Evolutionary conservation across 2,797 vertebrate genomes (phyloP), one percentile per base, ranked within the genome.

Genomic region (Schizothorax lantsangensis): DNA sequence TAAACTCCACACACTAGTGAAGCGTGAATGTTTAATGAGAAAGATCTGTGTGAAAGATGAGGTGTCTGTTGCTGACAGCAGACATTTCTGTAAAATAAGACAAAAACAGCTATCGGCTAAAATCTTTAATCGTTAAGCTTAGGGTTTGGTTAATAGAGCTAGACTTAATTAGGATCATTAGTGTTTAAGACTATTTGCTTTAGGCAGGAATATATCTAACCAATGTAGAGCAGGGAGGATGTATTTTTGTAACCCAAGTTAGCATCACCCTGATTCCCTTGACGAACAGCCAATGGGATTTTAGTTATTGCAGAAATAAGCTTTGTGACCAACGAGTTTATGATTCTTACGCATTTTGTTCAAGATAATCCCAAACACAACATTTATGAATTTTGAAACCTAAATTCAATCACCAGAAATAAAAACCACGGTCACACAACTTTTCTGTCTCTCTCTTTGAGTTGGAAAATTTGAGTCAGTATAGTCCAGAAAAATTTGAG

Each of bases 1-100:
- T 75, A 49, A 49, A 49, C 17, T 40, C 33, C 52, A 38, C 74
- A 78, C 26, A 78, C 33, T 26, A 62, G 77, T 62, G 54, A 79
- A 59, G 77, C 77, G 8, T 62, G 23, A 79, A 17, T 15, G 36
- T 79, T 57, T 62, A 62, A 62, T 45, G 81, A 45, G n/a, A 14
- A 23, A 15, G 52, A 49, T 64, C 54, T 38, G 40, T 38, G 40
- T 45, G 26, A 62, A 74, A 47, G 11, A 49, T n/a, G 15, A 36
- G 21, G 49, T 81, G 45, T 81, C 26, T 69, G n/a, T 62, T 74
- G 69, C 26, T 54, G 66, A 81, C 11, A 15, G 21, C 43, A 80
- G 40, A 45, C 43, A 11, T 77, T 54, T 79, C 17, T 77, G 54
- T 77, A 78, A 78, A 78, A 78, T 40, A 17, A 59, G 12, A 19